These are phyloP conservation scores for Henricia sp. DNA, from an alignment of 53 echinoderm and acorn worm genomes.

Conservation along the genomic window DNA sequence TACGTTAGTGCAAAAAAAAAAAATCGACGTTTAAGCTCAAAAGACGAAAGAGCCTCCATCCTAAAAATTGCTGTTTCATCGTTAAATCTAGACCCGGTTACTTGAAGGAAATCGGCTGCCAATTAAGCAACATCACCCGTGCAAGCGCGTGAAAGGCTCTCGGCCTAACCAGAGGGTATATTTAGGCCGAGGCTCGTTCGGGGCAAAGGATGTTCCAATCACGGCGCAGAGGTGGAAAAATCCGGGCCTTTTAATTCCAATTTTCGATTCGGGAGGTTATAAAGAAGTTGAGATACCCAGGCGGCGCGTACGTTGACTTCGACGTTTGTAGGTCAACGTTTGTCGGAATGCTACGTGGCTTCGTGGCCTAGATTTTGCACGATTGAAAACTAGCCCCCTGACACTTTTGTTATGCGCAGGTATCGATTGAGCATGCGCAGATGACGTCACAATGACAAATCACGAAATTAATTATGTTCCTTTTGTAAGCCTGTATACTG, in stretches of 20 bases:
- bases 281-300: no score
- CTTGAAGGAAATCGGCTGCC: slow-evolving; percentile 8
- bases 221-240: slow-evolving; percentile 24
- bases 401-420: background rate
- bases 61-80: slow-evolving; percentile 40
- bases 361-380: background rate
- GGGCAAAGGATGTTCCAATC: slow-evolving; percentile 52
- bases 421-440: background rate
- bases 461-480: background rate
- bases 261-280: slow-evolving; percentile 4
- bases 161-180: slow-evolving; percentile 18
- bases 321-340: slow-evolving; percentile 10
- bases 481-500: background rate
- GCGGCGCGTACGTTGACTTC: slow-evolving; percentile 8
- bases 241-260: slow-evolving; percentile 41
- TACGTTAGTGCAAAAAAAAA: no score
- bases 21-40: no score
- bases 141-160: slow-evolving; percentile 37
- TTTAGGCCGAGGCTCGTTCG: slow-evolving; percentile 17
- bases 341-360: background rate
- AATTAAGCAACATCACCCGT: slow-evolving; percentile 22
- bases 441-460: background rate
- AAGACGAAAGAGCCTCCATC: no score
- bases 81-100: slow-evolving; percentile 24
- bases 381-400: background rate